Conservation (phyloP, 2,888 invertebrate species). For the Melinaea menophilus region DNA sequence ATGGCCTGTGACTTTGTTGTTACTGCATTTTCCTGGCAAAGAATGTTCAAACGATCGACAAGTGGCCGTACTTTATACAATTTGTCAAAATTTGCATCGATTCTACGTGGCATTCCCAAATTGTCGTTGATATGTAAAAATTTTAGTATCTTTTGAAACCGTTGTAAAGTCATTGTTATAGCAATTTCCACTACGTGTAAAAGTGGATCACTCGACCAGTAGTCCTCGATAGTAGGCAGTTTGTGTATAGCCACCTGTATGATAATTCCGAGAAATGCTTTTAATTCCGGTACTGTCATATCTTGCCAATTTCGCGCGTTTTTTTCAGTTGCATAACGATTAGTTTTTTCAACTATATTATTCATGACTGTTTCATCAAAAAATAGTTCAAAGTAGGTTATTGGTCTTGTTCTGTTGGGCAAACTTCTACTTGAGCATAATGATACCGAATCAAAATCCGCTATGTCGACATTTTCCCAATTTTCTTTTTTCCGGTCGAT, state of each 20-base stretch:
- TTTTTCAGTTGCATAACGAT: no score
- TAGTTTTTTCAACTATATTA: no score
- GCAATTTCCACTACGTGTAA: constrained; percentile 19
- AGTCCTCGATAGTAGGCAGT: constrained; percentile 28
- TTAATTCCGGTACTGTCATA: constrained; percentile 24
- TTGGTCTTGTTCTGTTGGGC: no score
- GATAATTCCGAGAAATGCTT: constrained; percentile 32
- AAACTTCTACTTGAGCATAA: no score
- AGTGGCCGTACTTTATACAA: constrained; percentile 23
- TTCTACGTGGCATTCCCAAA: constrained; percentile 10
- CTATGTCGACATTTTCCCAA: no score
- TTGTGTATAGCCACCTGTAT: constrained; percentile 30
- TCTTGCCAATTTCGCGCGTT: no score
- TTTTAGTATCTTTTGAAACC: constrained; percentile 24
- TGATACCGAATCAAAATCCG: no score
- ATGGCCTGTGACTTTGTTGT: constrained; percentile 32
- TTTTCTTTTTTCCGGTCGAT: no score
- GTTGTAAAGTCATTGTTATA: constrained; percentile 21
- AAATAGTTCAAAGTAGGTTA: no score
- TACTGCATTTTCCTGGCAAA: constrained; percentile 29
- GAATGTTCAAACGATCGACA: no score
- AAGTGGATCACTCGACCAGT: constrained; percentile 29
- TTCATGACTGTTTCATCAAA: no score
- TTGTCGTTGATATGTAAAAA: constrained; percentile 24
- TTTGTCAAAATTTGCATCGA: constrained; percentile 26